Base-by-base conservation (phyloP, 2,888 invertebrate species). In the Dryomyza anilis region DNA sequence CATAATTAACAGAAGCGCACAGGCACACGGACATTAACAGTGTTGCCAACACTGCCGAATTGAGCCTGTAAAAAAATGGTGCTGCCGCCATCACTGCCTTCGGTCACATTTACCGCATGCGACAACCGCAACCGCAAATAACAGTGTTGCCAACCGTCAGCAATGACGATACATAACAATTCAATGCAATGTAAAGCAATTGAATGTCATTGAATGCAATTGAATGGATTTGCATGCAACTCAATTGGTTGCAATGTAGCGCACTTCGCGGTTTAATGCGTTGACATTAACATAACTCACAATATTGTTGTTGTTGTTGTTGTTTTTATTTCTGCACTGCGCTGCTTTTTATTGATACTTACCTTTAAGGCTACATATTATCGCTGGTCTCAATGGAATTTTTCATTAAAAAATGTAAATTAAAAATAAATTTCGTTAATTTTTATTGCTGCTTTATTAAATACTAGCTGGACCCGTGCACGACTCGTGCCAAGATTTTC, bases 271-370 rank as follows among this genome's bases (percentile, higher is more conserved):
- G 6, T 25, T n/a, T 50, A 25, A 50, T 25, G n/a, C 23, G 25
- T n/a, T 25, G 50, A 50, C 50, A 50, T 50, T 25, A 50, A 50
- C 50, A 50, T 50, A 50, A 50, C 25, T 50, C 50, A 50, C 27
- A 25, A 2, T 27, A 50, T 16, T 43, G n/a, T n/a, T n/a, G 14
- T 50, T 50, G 25, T 23, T 50, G 27, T 21, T 23, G 23, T 25
- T 5, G 1, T 14, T 43, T 43, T 43, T 43, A n/a, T n/a, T n/a
- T n/a, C n/a, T n/a, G n/a, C n/a, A n/a, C n/a, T n/a, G n/a, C n/a
- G n/a, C n/a, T n/a, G n/a, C n/a, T n/a, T n/a, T n/a, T n/a, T n/a
- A n/a, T n/a, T n/a, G n/a, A n/a, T n/a, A n/a, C n/a, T n/a, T n/a
- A n/a, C n/a, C n/a, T n/a, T n/a, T n/a, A n/a, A n/a, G n/a, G n/a